phyloP scores from a whole-genome alignment of 2,113 vertebrate species.

The Salvator merianae region DNA sequence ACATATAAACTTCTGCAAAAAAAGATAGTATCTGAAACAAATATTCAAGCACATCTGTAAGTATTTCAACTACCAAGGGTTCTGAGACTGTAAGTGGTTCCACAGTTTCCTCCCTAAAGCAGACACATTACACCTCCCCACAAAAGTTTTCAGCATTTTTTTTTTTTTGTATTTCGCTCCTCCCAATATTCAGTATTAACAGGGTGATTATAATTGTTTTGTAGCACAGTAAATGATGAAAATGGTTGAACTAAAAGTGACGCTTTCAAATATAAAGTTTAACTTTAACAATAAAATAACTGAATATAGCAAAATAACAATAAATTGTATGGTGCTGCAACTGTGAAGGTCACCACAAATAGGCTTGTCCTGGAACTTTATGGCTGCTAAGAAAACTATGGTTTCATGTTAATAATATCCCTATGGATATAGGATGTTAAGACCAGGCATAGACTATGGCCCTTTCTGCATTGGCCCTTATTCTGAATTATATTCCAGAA shows the following conservation, averaged over 20 bases:
- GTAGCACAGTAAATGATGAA: background rate
- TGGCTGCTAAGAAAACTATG: too few relatives aligned
- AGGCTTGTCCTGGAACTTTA: too few relatives aligned
- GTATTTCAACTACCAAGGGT: constrained; percentile 37
- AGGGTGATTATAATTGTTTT: constrained; percentile 3
- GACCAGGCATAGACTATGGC: too few relatives aligned
- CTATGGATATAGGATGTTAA: too few relatives aligned
- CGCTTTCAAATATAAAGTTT: background rate
- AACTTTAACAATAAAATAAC: background rate
- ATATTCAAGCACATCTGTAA: constrained; percentile 32
- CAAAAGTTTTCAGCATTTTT: constrained; percentile 2
- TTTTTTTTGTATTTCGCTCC: background rate
- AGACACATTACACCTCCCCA: constrained; percentile 18
- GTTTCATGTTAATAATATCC: too few relatives aligned
- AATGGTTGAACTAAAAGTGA: background rate
- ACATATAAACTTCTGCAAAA: constrained; percentile 16
- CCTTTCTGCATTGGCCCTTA: too few relatives aligned
- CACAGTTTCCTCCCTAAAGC: constrained; percentile 52
- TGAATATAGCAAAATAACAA: background rate
- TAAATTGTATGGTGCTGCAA: too few relatives aligned
- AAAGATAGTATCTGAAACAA: constrained; percentile 49
- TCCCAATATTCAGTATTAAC: background rate
- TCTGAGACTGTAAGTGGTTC: constrained; percentile 50
- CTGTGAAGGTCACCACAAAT: too few relatives aligned
- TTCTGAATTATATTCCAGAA: too few relatives aligned